Conservation (phyloP, 35 echinoderm and acorn worm species). For the Apostichopus parvimensis region DNA sequence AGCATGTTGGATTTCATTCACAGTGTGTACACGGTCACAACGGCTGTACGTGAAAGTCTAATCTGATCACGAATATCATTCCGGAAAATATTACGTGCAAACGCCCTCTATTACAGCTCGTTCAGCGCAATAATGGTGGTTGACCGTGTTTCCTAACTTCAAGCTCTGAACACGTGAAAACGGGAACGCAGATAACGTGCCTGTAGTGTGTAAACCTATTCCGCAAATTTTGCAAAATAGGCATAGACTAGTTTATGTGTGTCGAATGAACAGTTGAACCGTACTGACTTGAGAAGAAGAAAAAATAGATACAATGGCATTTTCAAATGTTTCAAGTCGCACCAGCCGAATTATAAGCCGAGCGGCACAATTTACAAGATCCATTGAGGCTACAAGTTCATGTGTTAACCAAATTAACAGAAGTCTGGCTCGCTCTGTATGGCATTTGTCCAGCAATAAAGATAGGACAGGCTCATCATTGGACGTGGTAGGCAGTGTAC, state of each 20-base stretch:
- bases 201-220: background rate
- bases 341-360: background rate
- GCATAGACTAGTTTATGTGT: background rate
- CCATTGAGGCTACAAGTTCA: conserved; percentile 14
- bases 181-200: background rate
- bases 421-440: conserved; percentile 27
- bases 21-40: too few relatives aligned
- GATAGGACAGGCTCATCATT: conserved; percentile 5
- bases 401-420: conserved; percentile 29
- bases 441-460: conserved; percentile 27
- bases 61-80: too few relatives aligned
- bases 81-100: too few relatives aligned
- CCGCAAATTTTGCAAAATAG: background rate
- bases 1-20: too few relatives aligned
- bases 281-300: background rate
- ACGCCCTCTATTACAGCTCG: too few relatives aligned
- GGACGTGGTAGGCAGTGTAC: conserved; percentile 13
- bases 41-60: too few relatives aligned
- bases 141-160: background rate
- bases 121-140: too few relatives aligned
- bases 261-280: background rate
- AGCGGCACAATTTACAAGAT: conserved; percentile 6
- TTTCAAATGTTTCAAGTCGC: conserved; percentile 27
- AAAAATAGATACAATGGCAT: conserved; percentile 17
- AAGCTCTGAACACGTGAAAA: background rate